phyloP scores from a whole-genome alignment of 1,140 invertebrate species.

The Rhagoletis pomonella region DNA sequence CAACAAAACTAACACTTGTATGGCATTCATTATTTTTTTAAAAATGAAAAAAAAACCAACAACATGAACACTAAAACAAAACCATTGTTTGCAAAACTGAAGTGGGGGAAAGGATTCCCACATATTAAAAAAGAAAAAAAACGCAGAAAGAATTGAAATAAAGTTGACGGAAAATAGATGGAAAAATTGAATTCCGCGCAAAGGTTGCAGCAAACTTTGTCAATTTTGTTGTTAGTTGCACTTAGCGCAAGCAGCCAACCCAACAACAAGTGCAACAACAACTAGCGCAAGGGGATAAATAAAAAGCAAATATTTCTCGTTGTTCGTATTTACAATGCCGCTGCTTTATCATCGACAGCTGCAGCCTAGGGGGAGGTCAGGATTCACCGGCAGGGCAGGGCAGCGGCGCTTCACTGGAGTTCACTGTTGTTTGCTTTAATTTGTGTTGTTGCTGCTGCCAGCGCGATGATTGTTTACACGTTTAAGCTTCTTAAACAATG shows the following conservation, averaged over 20 bases:
- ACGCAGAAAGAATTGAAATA: constrained; percentile 12
- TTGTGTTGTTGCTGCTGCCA: neutral
- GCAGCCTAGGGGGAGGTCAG: neutral
- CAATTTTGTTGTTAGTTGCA: constrained; percentile 39
- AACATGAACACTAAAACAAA: neutral
- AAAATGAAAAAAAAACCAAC: constrained; percentile 4
- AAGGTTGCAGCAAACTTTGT: constrained; percentile 36
- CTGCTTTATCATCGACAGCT: neutral
- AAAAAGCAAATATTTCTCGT: neutral
- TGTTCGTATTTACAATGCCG: neutral
- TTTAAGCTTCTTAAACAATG: constrained; percentile 40
- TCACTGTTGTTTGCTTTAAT: neutral
- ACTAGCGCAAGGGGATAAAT: neutral
- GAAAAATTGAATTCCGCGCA: constrained; percentile 43
- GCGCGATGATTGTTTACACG: constrained; percentile 12
- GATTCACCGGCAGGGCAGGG: neutral
- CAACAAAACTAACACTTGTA: constrained; percentile 47
- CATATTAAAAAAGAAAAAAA: neutral
- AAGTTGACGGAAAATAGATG: constrained; percentile 46
- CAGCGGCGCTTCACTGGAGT: neutral
- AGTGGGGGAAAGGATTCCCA: neutral
- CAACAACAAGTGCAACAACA: neutral
- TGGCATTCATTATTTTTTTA: constrained; percentile 42
- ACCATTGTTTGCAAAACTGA: neutral
- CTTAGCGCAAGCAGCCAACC: neutral